Percentiles rank a stretch among this genome's conserved stretches.
Evolutionary conservation across 2,797 vertebrate genomes (phyloP).

Genomic region (Aulostomus chinensis): DNA sequence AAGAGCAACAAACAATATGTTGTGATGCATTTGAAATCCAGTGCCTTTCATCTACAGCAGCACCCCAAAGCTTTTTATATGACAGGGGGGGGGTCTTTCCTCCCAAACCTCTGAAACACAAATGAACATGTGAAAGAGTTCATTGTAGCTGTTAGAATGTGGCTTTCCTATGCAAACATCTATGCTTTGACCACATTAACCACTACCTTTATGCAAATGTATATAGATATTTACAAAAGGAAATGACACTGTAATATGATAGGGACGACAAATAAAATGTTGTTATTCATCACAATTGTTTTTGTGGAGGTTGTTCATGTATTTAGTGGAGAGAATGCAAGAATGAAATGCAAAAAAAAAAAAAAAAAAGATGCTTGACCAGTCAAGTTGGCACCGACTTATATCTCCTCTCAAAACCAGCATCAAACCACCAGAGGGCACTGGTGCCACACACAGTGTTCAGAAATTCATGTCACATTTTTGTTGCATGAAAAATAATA

Average conservation of each 20-base stretch:
- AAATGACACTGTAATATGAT: constrained; percentile 31
- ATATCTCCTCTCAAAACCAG: neutral
- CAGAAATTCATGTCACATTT: constrained; percentile 37
- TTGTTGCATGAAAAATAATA: constrained; percentile 36
- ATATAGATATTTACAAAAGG: constrained; percentile 42
- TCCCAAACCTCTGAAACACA: constrained; percentile 22
- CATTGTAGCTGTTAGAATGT: constrained; percentile 13
- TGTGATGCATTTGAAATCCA: constrained; percentile 24
- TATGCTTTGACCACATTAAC: constrained; percentile 23
- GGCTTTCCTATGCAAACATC: constrained; percentile 41
- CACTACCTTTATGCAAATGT: constrained; percentile 49
- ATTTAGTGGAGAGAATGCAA: neutral
- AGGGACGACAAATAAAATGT: constrained; percentile 42
- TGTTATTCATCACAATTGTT: neutral
- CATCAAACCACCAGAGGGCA: constrained; percentile 70
- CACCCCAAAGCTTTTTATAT: constrained; percentile 56
- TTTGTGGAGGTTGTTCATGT: neutral
- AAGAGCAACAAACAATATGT: constrained; percentile 17
- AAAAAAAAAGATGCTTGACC: neutral
- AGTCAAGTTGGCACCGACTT: no score
- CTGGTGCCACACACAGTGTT: constrained; percentile 47
- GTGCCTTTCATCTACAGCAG: constrained; percentile 52
- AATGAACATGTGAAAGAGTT: neutral
- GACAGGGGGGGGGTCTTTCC: constrained; percentile 40
- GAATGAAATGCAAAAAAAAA: no score